phyloP scores from a whole-genome alignment of 2,797 vertebrate genomes.

The Siniperca obscura region DNA sequence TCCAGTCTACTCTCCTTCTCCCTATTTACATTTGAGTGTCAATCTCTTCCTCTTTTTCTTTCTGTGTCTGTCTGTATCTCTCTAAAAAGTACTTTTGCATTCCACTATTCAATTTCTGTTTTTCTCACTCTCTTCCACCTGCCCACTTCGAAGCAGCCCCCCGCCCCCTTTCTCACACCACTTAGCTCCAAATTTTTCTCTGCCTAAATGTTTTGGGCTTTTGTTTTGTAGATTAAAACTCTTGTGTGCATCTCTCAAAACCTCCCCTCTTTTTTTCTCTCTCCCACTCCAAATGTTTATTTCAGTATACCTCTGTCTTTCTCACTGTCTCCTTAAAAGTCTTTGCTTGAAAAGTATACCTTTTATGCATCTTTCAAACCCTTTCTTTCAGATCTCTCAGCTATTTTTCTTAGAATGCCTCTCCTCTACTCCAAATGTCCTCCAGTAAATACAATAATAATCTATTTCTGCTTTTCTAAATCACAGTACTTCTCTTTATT shows the following conservation, averaged over 20 bases:
- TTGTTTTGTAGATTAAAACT: constrained; percentile 56
- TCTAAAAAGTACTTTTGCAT: constrained; percentile 73
- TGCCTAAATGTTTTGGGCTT: constrained; percentile 54
- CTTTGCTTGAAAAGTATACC: constrained; percentile 7
- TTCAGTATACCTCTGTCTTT: constrained; percentile 26
- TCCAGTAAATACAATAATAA: constrained; percentile 45
- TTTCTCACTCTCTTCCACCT: constrained; percentile 70
- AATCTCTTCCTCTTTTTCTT: constrained; percentile 54
- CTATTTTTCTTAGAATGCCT: constrained; percentile 9
- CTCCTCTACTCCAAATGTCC: constrained; percentile 26
- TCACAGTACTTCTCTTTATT: constrained; percentile 45
- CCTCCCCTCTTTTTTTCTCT: background rate
- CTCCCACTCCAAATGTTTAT: constrained; percentile 23
- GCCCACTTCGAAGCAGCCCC: constrained; percentile 58
- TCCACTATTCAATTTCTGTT: constrained; percentile 68
- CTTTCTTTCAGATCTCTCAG: background rate
- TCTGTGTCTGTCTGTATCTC: constrained; percentile 64
- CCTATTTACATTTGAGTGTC: constrained; percentile 81
- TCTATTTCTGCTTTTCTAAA: constrained; percentile 41
- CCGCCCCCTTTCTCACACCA: constrained; percentile 63
- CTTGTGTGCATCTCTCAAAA: constrained; percentile 28
- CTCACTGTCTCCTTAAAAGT: constrained; percentile 5
- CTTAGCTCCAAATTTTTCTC: constrained; percentile 49
- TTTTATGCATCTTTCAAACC: constrained; percentile 22
- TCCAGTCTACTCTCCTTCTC: constrained; percentile 60